Base-by-base conservation (phyloP, 2,113 vertebrate genomes). In the Elephantulus edwardii region DNA sequence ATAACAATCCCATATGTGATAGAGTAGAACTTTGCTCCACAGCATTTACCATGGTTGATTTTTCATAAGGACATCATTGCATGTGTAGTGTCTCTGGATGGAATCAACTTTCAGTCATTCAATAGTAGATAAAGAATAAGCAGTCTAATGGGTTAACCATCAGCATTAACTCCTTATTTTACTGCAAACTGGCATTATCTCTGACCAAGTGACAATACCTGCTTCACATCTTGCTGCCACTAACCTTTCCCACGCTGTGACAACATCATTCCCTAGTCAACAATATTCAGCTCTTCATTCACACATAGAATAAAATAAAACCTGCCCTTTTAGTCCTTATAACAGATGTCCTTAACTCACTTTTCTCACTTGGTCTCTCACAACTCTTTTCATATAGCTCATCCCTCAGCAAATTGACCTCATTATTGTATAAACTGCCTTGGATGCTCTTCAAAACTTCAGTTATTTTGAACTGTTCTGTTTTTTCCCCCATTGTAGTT, bases 351-450 rank as follows among this genome's bases (percentile, higher is more conserved):
- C 0, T 17, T 35, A 52, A 1, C 28, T 42, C 16, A 52, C 17
- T 24, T 58, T 71, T 8, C 76, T 83, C 56, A 40, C 12, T 28
- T 44, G 6, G 48, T n/a, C 42, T 81, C 44, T 66, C 33, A 35
- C 33, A 22, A 1, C 17, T 88, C 9, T 83, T 10, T 58, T 72
- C 22, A 0, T 38, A 7, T 13, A 70, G 1, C 19, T 77, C 0
- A 22, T 16, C 1, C 7, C 3, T 8, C 35, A n/a, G 20, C 4
- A 90, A 60, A 17, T 0, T 74, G 38, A 81, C 24, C 5, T 42
- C 3, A 5, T 54, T 12, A 44, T 5, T 5, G 2, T 46, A 26
- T 24, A 3, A 3, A 14, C 16, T 10, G 24, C 2, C 19, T 11
- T 74, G 0, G 0, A 14, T 35, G 48, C 42, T 52, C 26, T 30